Evolutionary conservation across 2,113 vertebrate genomes (phyloP).

Genomic region (Zonotrichia leucophrys): DNA sequence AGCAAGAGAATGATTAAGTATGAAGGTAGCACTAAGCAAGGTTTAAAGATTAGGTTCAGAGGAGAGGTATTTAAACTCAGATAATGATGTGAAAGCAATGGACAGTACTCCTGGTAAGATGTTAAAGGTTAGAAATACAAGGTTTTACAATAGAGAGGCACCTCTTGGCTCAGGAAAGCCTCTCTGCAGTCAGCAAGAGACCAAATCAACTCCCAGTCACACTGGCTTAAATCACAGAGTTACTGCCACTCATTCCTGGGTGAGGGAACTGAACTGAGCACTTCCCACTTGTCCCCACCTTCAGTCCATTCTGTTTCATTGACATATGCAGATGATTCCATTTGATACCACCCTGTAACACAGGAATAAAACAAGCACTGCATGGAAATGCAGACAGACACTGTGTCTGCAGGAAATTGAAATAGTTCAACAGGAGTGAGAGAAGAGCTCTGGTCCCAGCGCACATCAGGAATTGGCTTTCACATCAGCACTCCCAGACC

Average conservation of each 20-base stretch:
- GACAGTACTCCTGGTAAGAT: conserved; percentile 46
- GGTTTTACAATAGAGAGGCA: conserved; percentile 13
- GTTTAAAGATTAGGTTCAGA: conserved; percentile 56
- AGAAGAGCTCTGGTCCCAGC: background rate
- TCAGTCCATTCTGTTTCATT: rapidly evolving
- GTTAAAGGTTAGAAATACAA: conserved; percentile 67
- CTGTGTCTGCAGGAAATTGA: background rate
- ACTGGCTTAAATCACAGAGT: conserved; percentile 15
- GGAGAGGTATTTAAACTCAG: conserved; percentile 45
- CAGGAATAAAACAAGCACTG: background rate
- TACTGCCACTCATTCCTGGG: background rate
- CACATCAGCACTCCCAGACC: background rate
- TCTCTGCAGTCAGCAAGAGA: conserved; percentile 17
- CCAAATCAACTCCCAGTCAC: conserved; percentile 45
- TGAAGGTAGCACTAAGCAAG: conserved; percentile 53
- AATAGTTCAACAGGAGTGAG: background rate
- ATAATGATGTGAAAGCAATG: conserved; percentile 58
- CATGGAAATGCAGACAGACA: background rate
- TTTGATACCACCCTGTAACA: background rate
- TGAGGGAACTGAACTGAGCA: background rate
- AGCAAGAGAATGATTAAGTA: conserved; percentile 61
- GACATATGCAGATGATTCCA: background rate
- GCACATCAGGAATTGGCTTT: background rate
- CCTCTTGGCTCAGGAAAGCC: background rate
- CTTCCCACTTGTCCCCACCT: background rate